These are phyloP conservation scores for Heliconius ismenius DNA, from an alignment of 2,888 invertebrate genomes.

Conservation along the genomic window DNA sequence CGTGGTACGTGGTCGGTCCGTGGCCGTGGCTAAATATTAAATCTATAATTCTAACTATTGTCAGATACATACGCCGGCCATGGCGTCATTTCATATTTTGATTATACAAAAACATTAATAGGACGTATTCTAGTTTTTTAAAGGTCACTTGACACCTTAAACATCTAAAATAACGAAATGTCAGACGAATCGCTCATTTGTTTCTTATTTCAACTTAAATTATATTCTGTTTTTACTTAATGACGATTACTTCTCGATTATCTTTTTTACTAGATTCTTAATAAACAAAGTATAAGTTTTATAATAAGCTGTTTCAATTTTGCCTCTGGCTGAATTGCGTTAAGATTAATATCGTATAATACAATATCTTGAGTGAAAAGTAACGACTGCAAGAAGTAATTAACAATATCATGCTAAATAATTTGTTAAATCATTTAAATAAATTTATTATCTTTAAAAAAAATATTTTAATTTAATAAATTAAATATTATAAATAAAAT, in stretches of 20 bases:
- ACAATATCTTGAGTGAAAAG: not conserved
- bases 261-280: not conserved
- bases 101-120: not conserved
- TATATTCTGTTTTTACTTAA: conserved; percentile 1
- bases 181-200: conserved; percentile 12
- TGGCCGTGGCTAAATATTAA: not conserved
- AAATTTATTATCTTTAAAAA: too few species aligned
- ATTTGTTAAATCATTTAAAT: too few species aligned
- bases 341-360: not conserved
- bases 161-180: conserved; percentile 9
- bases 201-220: conserved; percentile 4
- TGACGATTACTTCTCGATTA: conserved; percentile 4
- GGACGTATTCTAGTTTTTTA: conserved; percentile 4
- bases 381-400: not conserved
- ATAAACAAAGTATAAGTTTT: not conserved
- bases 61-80: not conserved
- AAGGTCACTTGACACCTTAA: not conserved
- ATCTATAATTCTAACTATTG: not conserved
- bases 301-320: not conserved
- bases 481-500: too few species aligned
- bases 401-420: too few species aligned
- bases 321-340: not conserved
- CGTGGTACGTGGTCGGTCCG: too few species aligned
- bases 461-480: too few species aligned
- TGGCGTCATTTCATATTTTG: not conserved